Evolutionary conservation across 2,113 vertebrate species (phyloP).

Genomic region (Tragelaphus imberbis): DNA sequence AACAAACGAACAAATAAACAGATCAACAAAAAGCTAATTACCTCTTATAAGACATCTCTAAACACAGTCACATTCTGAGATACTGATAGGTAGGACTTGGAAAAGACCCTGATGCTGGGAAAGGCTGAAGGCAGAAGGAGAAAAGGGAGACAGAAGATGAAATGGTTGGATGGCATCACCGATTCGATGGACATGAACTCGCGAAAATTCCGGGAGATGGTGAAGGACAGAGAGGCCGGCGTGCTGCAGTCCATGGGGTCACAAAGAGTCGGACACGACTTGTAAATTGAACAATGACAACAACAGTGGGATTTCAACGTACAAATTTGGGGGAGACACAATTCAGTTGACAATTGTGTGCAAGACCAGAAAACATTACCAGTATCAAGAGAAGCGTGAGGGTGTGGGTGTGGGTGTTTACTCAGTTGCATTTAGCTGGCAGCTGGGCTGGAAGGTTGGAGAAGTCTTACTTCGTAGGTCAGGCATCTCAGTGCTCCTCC

Average conservation of each 20-base stretch:
- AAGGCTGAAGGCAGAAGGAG: background rate
- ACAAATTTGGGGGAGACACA: background rate
- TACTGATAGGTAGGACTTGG: background rate
- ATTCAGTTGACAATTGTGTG: background rate
- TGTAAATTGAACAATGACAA: background rate
- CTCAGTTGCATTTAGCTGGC: background rate
- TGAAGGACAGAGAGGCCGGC: background rate
- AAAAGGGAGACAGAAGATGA: background rate
- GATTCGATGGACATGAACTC: background rate
- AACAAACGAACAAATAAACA: background rate
- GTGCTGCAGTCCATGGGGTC: background rate
- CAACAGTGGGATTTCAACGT: background rate
- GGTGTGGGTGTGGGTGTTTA: background rate
- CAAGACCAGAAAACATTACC: background rate
- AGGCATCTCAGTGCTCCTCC: background rate
- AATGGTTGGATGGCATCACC: background rate
- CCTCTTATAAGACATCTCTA: background rate
- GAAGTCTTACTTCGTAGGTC: no score
- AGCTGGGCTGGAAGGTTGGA: background rate
- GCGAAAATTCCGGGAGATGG: background rate
- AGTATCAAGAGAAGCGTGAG: fast-evolving
- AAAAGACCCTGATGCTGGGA: background rate
- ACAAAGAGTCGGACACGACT: background rate
- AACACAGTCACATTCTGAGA: background rate
- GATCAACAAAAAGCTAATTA: background rate